Conservation (phyloP, 2,888 invertebrate genomes). For the Ichneumoninae sp. region DNA sequence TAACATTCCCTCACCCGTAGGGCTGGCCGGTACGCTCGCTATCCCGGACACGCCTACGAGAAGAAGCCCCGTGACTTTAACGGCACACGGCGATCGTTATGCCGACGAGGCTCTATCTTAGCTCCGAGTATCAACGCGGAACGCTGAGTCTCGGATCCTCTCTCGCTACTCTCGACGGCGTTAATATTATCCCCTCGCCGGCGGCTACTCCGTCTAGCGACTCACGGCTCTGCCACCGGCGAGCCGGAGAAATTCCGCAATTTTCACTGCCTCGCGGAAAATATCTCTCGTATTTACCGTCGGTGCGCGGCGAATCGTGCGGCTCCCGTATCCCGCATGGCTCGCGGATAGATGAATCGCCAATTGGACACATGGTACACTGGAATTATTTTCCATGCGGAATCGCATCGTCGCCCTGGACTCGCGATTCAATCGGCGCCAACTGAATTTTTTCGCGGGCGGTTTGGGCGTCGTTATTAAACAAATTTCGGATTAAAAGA, state of each 20-base stretch:
- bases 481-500: not conserved
- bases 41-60: slow-evolving; percentile 57
- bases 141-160: slow-evolving; percentile 23
- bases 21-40: slow-evolving; percentile 55
- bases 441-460: not conserved
- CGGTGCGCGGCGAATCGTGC: slow-evolving; percentile 36
- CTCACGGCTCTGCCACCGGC: not conserved
- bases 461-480: not conserved
- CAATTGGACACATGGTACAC: slow-evolving; percentile 20
- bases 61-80: slow-evolving; percentile 61
- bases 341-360: slow-evolving; percentile 26
- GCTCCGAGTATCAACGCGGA: slow-evolving; percentile 4
- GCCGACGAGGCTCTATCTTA: slow-evolving; percentile 20
- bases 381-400: slow-evolving; percentile 18
- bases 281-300: slow-evolving; percentile 18
- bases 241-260: not conserved
- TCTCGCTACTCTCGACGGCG: not conserved
- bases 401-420: not conserved
- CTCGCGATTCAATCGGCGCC: not conserved
- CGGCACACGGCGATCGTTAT: slow-evolving; percentile 52
- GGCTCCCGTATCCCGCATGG: slow-evolving; percentile 26
- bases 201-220: slow-evolving; percentile 10
- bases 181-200: slow-evolving; percentile 17
- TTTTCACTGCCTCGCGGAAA: slow-evolving; percentile 14
- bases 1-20: slow-evolving; percentile 78